Evolutionary conservation across 2,113 vertebrate genomes (phyloP).

Genomic region (Corynorhinus townsendii): DNA sequence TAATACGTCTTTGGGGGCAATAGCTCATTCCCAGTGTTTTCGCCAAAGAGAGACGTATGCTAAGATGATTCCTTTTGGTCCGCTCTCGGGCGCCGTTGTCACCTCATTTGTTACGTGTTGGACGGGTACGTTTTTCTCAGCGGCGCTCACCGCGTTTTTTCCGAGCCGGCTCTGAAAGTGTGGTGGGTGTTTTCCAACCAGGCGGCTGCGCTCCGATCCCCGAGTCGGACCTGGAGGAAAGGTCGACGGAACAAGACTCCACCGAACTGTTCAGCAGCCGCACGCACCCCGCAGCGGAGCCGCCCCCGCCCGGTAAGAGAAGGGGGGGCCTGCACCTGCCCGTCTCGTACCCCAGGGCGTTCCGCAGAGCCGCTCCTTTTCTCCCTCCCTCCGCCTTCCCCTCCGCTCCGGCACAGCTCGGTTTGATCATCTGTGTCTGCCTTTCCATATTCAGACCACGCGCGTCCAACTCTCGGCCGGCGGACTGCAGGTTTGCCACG

Average conservation of each 20-base stretch:
- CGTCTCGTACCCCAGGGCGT: background rate
- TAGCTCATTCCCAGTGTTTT: background rate
- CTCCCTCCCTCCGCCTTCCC: background rate
- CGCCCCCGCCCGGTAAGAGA: conserved; percentile 81
- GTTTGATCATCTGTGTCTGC: background rate
- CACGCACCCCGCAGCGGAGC: conserved; percentile 78
- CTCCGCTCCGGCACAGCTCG: background rate
- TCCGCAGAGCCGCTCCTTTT: background rate
- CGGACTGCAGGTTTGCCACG: too few relatives aligned
- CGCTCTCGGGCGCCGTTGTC: conserved; percentile 13
- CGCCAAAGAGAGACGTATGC: background rate
- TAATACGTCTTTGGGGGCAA: background rate
- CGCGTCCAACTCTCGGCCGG: too few relatives aligned
- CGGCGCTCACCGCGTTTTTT: background rate
- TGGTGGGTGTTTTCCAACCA: conserved; percentile 63
- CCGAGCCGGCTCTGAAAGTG: background rate
- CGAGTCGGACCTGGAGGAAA: conserved; percentile 87
- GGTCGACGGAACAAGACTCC: conserved; percentile 73
- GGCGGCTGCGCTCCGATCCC: conserved; percentile 86
- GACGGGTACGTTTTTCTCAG: background rate
- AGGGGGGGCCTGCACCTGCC: background rate
- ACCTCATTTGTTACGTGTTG: conserved; percentile 47
- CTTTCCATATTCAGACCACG: background rate
- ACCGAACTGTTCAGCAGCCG: conserved; percentile 77
- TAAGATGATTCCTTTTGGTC: background rate